phyloP scores from a whole-genome alignment of 2,113 vertebrate genomes.

The Sinocyclocheilus anshuiensis region DNA sequence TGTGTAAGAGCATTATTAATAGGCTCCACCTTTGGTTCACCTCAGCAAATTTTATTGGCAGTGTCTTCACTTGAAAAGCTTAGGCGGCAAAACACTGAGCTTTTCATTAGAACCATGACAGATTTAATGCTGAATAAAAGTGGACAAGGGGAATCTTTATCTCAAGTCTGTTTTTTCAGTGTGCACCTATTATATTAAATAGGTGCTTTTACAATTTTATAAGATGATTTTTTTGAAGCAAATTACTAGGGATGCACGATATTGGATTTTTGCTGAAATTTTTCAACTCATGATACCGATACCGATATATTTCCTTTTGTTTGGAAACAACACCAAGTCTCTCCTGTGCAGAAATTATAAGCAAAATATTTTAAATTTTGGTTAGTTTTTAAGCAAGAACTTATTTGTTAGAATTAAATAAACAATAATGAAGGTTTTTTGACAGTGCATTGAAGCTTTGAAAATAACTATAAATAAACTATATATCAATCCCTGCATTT shows the following conservation, averaged over 20 bases:
- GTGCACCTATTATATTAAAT: background rate
- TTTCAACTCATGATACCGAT: no score
- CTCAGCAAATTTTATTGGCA: slow-evolving; percentile 9
- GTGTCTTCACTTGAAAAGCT: background rate
- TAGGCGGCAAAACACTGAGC: background rate
- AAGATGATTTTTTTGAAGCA: background rate
- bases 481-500: no score
- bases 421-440: no score
- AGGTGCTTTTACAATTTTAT: background rate
- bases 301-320: no score
- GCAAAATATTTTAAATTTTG: no score
- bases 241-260: background rate
- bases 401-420: no score
- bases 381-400: no score
- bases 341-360: no score
- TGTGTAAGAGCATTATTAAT: background rate
- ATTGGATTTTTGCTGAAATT: no score
- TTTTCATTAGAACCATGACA: slow-evolving; percentile 4
- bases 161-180: background rate
- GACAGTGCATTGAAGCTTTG: no score
- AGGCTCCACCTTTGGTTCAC: background rate
- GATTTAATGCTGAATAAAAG: slow-evolving; percentile 1
- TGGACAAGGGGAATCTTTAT: background rate
- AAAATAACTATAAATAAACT: no score
- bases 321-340: no score